Evolutionary conservation across 2,888 invertebrate species (phyloP).

Genomic region (Schizaphis graminum): DNA sequence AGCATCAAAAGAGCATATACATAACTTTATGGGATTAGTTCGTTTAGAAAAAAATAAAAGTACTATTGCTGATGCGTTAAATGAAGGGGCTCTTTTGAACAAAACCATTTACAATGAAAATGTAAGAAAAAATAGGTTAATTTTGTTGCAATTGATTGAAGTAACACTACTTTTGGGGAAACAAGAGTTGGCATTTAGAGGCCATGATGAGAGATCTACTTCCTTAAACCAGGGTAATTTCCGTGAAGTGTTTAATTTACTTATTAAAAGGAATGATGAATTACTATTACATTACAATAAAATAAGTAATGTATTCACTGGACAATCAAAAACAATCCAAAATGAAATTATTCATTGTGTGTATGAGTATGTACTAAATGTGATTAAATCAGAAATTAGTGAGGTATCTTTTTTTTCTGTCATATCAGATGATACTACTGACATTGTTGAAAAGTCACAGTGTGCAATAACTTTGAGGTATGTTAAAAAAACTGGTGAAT

Average conservation of each 20-base stretch:
- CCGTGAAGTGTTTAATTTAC: slow-evolving; percentile 32
- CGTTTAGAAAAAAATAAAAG: slow-evolving; percentile 43
- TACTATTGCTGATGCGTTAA: slow-evolving; percentile 38
- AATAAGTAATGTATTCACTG: slow-evolving; percentile 32
- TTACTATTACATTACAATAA: slow-evolving; percentile 18
- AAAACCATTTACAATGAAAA: slow-evolving; percentile 44
- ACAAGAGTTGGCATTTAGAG: slow-evolving; percentile 47
- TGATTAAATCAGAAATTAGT: slow-evolving; percentile 36
- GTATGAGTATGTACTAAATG: slow-evolving; percentile 32
- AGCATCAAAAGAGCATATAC: slow-evolving; percentile 10
- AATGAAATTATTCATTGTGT: slow-evolving; percentile 40
- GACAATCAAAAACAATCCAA: slow-evolving; percentile 25
- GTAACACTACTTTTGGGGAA: not conserved
- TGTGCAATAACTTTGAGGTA: slow-evolving; percentile 43
- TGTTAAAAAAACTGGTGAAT: slow-evolving; percentile 37
- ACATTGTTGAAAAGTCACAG: slow-evolving; percentile 22
- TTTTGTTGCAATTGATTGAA: slow-evolving; percentile 22
- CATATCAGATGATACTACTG: slow-evolving; percentile 46
- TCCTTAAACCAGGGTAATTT: slow-evolving; percentile 21
- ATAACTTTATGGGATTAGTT: slow-evolving; percentile 26
- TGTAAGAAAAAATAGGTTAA: slow-evolving; percentile 35
- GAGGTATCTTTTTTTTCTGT: slow-evolving; percentile 39
- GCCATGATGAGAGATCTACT: slow-evolving; percentile 34
- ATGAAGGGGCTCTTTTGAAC: slow-evolving; percentile 21
- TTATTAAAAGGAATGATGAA: slow-evolving; percentile 42